These are phyloP conservation scores for Sorex araneus DNA, from an alignment of 2,113 vertebrate species.

Conservation along the genomic window DNA sequence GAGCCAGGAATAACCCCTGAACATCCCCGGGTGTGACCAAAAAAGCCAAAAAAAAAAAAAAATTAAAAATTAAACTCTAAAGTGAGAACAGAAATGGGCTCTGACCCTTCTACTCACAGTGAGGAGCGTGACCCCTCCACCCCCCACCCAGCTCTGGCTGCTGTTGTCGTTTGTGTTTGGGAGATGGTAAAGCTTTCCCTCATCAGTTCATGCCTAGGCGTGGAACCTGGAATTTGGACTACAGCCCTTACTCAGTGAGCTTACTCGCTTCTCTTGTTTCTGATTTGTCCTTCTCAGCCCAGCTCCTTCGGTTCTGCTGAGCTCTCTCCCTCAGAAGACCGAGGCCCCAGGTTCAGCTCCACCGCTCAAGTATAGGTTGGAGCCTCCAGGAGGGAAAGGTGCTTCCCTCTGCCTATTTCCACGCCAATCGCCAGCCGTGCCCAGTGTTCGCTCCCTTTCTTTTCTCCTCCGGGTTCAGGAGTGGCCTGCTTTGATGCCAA, in stretches of 20 bases:
- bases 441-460: constrained; percentile 43
- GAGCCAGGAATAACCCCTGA: too few relatives aligned
- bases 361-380: constrained; percentile 59
- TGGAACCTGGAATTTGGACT: constrained; percentile 22
- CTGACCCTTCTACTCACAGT: constrained; percentile 22
- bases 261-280: constrained; percentile 39
- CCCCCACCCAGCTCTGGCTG: neutral
- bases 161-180: constrained; percentile 28
- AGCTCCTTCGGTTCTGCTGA: neutral
- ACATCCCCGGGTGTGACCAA: too few relatives aligned
- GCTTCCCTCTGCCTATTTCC: constrained; percentile 79
- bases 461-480: constrained; percentile 64
- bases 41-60: too few relatives aligned
- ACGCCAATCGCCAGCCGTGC: constrained; percentile 70
- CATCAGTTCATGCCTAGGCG: neutral
- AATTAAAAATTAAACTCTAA: neutral
- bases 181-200: neutral
- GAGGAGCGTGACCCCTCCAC: constrained; percentile 24
- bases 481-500: constrained; percentile 75
- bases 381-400: constrained; percentile 68
- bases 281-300: neutral
- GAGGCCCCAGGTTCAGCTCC: neutral
- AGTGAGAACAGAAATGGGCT: constrained; percentile 62
- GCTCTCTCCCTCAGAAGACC: neutral
- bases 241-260: neutral